These are phyloP conservation scores for Labia minor DNA, from an alignment of 2,888 invertebrate genomes.

Conservation along the genomic window DNA sequence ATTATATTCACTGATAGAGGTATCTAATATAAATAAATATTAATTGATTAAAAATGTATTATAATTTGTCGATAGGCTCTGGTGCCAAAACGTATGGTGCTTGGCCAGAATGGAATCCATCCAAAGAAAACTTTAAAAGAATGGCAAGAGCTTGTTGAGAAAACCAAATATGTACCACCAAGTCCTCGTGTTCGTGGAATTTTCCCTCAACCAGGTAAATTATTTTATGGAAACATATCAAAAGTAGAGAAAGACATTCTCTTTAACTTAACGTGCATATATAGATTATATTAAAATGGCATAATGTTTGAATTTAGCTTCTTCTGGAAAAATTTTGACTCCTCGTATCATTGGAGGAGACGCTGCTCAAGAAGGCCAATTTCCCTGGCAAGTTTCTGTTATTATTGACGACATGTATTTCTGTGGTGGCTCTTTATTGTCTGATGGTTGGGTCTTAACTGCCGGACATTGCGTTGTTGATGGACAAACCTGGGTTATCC, in stretches of 20 bases:
- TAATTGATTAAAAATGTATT: no score
- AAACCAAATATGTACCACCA: not conserved
- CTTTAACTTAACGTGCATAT: no score
- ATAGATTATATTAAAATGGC: no score
- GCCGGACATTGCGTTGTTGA: slow-evolving; percentile 15
- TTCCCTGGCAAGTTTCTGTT: slow-evolving; percentile 18
- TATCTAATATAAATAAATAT: no score
- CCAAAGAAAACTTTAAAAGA: not conserved
- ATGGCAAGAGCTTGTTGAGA: not conserved
- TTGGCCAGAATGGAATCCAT: not conserved
- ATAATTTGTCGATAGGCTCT: not conserved
- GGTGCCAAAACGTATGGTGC: not conserved
- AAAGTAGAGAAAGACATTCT: no score
- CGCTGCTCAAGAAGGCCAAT: slow-evolving; percentile 14
- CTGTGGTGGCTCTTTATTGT: slow-evolving; percentile 18
- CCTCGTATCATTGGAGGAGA: slow-evolving; percentile 13
- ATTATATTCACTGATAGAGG: no score
- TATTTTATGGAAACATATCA: no score
- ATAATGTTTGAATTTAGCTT: not conserved
- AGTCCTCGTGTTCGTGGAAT: not conserved
- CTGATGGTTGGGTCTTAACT: slow-evolving; percentile 17
- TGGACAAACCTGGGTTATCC: not conserved
- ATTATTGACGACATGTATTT: slow-evolving; percentile 13
- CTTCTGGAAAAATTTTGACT: not conserved
- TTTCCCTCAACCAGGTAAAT: not conserved